phyloP scores from a whole-genome alignment of 2,113 vertebrate genomes.

The Scalopus aquaticus region DNA sequence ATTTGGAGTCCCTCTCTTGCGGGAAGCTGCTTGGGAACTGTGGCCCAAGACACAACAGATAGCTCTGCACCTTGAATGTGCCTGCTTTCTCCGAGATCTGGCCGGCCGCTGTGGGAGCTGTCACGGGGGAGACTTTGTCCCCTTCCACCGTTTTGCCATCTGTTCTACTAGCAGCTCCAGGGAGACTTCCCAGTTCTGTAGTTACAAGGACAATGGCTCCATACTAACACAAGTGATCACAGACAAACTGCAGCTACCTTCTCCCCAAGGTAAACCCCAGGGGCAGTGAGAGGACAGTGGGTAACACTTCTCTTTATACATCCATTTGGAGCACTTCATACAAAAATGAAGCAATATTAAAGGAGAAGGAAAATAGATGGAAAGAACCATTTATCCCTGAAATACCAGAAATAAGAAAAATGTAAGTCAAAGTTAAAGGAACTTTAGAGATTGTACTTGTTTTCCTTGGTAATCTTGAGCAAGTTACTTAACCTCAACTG shows the following conservation, averaged over 20 bases:
- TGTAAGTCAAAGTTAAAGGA: background rate
- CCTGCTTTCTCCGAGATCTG: slow-evolving; percentile 59
- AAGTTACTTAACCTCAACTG: slow-evolving; percentile 27
- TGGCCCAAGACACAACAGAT: slow-evolving; percentile 65
- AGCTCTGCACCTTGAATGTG: slow-evolving; percentile 69
- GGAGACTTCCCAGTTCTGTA: background rate
- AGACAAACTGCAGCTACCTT: slow-evolving; percentile 56
- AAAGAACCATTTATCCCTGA: background rate
- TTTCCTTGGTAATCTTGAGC: background rate
- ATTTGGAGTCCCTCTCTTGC: slow-evolving; percentile 69
- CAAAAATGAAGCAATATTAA: background rate
- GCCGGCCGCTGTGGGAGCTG: slow-evolving; percentile 71
- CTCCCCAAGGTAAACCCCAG: slow-evolving; percentile 59
- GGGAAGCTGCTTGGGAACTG: slow-evolving; percentile 67
- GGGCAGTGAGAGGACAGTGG: background rate
- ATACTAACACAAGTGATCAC: slow-evolving; percentile 48
- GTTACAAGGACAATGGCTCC: slow-evolving; percentile 50
- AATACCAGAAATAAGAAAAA: background rate
- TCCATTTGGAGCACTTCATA: background rate
- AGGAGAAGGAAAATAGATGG: background rate
- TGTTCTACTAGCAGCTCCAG: background rate
- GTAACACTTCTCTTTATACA: background rate
- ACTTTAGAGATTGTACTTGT: background rate
- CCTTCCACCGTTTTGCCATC: slow-evolving; percentile 63
- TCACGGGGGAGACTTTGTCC: slow-evolving; percentile 67